Base-by-base conservation (phyloP, 30 jellyfish, hydroid and myxozoan species). In the Nemopilema nomurai region DNA sequence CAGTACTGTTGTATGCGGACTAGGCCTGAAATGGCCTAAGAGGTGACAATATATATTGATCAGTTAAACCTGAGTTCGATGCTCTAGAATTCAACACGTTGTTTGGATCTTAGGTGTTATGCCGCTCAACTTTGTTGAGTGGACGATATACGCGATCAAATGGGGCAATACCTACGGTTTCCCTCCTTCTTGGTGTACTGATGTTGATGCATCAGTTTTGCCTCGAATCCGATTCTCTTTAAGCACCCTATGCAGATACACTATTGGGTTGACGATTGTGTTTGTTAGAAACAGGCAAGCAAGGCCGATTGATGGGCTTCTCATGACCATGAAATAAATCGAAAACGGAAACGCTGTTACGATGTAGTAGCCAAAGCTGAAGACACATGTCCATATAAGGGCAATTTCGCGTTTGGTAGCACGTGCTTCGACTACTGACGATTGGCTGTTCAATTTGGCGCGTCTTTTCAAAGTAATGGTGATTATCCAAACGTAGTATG, bases 351-450 rank as follows among this genome's bases (percentile, higher is more conserved):
- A 71, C 0, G 86, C 27, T 6, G 92, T 49, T 16, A 13, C 79
- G 0, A 66, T 52, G 73, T 62, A 83, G 70, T 18, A 22, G 3
- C 74, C 51, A 16, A 83, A 84, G 50, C 74, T 83, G 1, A 63
- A 30, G 29, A 71, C 18, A 66, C 92, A 83, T 51, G 71, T 83
- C 86, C 77, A 71, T 30, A 72, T 83, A 0, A 83, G 76, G 69
- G 71, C 30, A 50, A 70, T 64, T 67, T 83, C 92, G 49, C 83
- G 67, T 74, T 83, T 83, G 41, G 92, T 28, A 28, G 92, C 77
- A 1, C 69, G 74, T 20, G n/a, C 70, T 31, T 71, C 86, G 25
- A 62, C 19, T 23, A 64, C 21, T 17, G 65, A 28, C 21, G 80
- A 51, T 62, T 83, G 82, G 51, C 28, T 21, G 70, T 33, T 78